phyloP scores from a whole-genome alignment of 1,140 invertebrate species.

The Hylaeus volcanicus region DNA sequence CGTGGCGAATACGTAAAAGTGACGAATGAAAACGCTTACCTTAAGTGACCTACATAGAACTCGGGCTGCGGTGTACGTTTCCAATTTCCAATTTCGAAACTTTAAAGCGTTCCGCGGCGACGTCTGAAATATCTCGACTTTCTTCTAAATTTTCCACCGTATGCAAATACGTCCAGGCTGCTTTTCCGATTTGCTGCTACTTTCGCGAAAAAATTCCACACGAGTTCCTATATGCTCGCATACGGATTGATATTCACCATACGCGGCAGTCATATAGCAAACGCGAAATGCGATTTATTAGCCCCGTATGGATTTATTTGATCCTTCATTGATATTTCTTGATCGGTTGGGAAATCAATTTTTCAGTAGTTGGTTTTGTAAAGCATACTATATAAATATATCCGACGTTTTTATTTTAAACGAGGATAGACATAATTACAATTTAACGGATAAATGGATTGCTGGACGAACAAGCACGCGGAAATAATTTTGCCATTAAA shows the following conservation, averaged over 20 bases:
- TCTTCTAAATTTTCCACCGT: slow-evolving; percentile 38
- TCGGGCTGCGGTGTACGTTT: slow-evolving; percentile 28
- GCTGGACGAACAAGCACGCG: neutral
- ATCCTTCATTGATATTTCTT: no score
- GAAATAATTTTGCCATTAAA: neutral
- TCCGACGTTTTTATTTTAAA: no score
- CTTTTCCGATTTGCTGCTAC: slow-evolving; percentile 31
- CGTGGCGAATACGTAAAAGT: slow-evolving; percentile 25
- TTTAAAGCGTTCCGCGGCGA: slow-evolving; percentile 41
- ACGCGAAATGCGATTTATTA: no score
- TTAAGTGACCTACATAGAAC: slow-evolving; percentile 42
- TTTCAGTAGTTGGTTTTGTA: no score
- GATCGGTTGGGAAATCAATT: no score
- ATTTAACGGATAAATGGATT: no score
- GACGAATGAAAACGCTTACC: slow-evolving; percentile 30
- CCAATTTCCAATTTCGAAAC: slow-evolving; percentile 51
- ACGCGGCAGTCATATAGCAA: neutral
- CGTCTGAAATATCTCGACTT: slow-evolving; percentile 39
- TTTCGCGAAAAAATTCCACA: neutral
- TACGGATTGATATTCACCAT: neutral
- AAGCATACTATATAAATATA: no score
- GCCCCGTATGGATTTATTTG: no score
- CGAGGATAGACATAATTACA: no score
- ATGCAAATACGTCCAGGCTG: slow-evolving; percentile 28
- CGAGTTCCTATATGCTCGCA: slow-evolving; percentile 14